Evolutionary conservation across 2,797 vertebrate species (phyloP), one percentile per base, ranked within the genome.

Genomic region (Esox lucius): DNA sequence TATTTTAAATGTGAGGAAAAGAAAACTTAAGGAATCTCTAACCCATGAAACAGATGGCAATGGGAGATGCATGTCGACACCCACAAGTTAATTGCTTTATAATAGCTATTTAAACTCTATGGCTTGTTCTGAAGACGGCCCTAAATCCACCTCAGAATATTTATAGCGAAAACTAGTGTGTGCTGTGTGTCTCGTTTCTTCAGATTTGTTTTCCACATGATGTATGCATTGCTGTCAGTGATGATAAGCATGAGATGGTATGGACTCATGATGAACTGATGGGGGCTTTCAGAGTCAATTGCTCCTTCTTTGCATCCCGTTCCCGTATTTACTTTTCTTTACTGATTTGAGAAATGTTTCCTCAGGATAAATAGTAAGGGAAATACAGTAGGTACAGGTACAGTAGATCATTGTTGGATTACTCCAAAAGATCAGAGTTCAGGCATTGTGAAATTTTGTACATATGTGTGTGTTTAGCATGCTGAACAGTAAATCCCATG

Each of bases 11-110:
- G 7, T 56, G 69, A 74, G 56, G 81, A 68, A 79, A 51, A n/a
- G 7, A 19, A 69, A 87, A 74, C 69, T 86, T 83, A 86, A 70
- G 83, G 86, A 86, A 80, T 83, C 78, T 85, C 81, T 91, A 82
- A 88, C 72, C 72, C 79, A 65, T 81, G 79, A 90, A 91, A 88
- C 91, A 93, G 91, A 93, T 92, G 90, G 92, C 86, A 83, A 78
- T 72, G 76, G 78, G 78, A 87, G 91, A 91, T 91, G 87, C 91
- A 90, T 93, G 87, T 93, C 87, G 91, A 87, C 85, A 87, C 86
- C 89, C 89, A 88, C 89, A 89, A 91, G 87, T 92, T 93, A 92
- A 93, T 94, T 92, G 88, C 87, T 92, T 92, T 90, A 90, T 93
- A 89, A 93, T 90, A 88, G 89, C 86, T 90, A 89, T 91, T 93